A percentile compares a stretch with the other conserved stretches of the same genome.
phyloP scores from a whole-genome alignment of 1,140 invertebrate genomes.

The Cotesia typhae region DNA sequence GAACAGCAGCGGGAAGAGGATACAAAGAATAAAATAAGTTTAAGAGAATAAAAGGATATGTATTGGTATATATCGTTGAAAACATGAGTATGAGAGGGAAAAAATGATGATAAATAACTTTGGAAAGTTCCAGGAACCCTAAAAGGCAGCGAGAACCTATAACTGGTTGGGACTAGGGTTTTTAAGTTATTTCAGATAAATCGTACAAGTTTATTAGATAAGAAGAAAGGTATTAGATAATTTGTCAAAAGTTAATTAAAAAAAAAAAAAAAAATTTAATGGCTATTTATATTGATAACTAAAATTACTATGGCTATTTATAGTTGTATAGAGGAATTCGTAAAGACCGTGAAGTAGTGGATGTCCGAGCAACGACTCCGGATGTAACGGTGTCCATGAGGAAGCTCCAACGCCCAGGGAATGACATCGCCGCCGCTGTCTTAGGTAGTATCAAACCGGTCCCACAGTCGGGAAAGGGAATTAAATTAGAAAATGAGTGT shows the following conservation, averaged over 20 bases:
- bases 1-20: no score
- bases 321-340: constrained; percentile 8
- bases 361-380: constrained; percentile 26
- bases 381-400: constrained; percentile 25
- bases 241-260: background rate
- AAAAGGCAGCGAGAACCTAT: constrained; percentile 17
- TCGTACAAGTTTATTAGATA: background rate
- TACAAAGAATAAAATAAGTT: constrained; percentile 19
- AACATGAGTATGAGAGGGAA: constrained; percentile 11
- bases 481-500: background rate
- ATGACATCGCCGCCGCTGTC: constrained; percentile 12
- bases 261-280: no score
- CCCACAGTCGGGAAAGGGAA: background rate
- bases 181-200: background rate
- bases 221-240: background rate
- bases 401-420: constrained; percentile 20
- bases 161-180: constrained; percentile 43
- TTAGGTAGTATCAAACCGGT: constrained; percentile 2
- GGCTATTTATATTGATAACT: no score
- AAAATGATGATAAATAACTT: constrained; percentile 12
- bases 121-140: constrained; percentile 38
- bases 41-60: constrained; percentile 23
- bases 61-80: constrained; percentile 7
- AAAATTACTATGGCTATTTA: background rate
- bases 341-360: constrained; percentile 4